Base-by-base conservation (phyloP, 2,113 vertebrate species). In the Xiphophorus couchianus region DNA sequence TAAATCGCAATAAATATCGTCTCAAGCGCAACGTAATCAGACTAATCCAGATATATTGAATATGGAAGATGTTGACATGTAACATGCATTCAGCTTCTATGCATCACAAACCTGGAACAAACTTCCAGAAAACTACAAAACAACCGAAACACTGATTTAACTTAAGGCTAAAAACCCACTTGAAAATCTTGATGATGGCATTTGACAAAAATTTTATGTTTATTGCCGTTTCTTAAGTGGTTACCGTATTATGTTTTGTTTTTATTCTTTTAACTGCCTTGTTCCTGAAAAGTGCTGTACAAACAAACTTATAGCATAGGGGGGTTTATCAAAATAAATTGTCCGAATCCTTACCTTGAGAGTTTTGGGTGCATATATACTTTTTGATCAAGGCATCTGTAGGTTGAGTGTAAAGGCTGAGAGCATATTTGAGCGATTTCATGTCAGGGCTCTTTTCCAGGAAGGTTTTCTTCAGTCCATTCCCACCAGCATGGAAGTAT, bases 401-500 rank as follows among this genome's bases (percentile, higher is more conserved):
- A 66, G 96, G 96, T 91, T 99, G 97, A 15, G 97, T 98, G 92
- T 99, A 99, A 92, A 99, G 97, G 94, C 96, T 97, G 58, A 99
- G 97, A 78, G 98, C 97, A 0, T 99, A 97, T 95, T 93, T 97
- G 83, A 99, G 93, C 72, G 98, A 99, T 86, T 96, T 97, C 58
- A 99, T 93, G 73, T 98, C 98, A 0, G 96, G 95, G 85, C 98
- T 99, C 92, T 98, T 99, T 88, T 99, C 98, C 33, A 99, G 91
- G 93, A 98, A 99, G 69, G 94, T 97, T 94, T 99, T 99, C 93
- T 99, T 99, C 87, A 99, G 88, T 13, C 98, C 98, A 37, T 95
- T 99, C 92, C 98, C 98, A 90, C 98, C 98, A 61, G 98, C 98
- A 81, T 99, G 98, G 92, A 99, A 99, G 78, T 99, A 99, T 98